A percentile compares a stretch with the other conserved stretches of the same genome.
phyloP scores from a whole-genome alignment of 2,797 vertebrate species.

The Hemitrygon akajei region DNA sequence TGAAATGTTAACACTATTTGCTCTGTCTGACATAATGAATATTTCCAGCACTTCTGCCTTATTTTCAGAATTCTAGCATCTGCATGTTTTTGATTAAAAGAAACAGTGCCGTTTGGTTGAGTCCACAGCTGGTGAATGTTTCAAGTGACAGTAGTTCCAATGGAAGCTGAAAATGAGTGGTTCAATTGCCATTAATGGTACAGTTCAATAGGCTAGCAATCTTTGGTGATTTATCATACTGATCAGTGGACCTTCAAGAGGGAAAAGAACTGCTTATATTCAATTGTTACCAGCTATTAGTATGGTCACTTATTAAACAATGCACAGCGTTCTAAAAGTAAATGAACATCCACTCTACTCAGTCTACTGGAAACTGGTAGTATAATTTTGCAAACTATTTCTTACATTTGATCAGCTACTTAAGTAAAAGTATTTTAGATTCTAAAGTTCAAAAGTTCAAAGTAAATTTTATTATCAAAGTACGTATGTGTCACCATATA shows the following conservation, averaged over 20 bases:
- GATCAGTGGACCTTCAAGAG: not conserved
- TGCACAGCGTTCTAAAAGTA: not conserved
- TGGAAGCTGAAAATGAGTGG: not conserved
- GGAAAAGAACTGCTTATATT: not conserved
- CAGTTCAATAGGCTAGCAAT: not conserved
- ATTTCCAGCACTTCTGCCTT: no score
- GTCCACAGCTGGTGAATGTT: not conserved
- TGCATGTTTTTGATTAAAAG: no score
- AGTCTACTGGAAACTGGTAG: conserved; percentile 1
- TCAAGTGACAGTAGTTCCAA: not conserved
- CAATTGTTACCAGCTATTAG: not conserved
- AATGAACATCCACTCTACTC: not conserved
- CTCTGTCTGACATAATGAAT: no score
- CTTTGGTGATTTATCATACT: not conserved
- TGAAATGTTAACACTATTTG: no score
- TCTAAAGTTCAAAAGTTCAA: no score
- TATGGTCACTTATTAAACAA: not conserved
- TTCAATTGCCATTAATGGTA: not conserved
- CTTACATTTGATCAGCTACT: not conserved
- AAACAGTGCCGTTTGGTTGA: not conserved
- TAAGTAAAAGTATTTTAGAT: not conserved
- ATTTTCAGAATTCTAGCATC: no score
- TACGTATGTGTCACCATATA: no score
- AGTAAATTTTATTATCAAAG: no score
- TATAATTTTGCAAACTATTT: not conserved